Conservation (phyloP, 2,797 vertebrate species). For the Silurus aristotelis region DNA sequence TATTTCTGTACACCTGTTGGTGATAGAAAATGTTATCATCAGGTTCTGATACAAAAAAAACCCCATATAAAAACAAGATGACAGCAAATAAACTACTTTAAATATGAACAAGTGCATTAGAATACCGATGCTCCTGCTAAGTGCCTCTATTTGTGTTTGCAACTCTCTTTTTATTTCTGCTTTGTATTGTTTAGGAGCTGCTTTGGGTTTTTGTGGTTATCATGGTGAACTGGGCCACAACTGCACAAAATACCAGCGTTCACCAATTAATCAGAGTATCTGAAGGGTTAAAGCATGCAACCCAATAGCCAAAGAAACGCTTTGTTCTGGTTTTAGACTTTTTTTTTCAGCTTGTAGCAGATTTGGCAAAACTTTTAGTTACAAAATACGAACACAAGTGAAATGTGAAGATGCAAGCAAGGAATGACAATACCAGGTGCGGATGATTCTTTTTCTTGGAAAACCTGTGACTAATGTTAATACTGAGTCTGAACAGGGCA, state of each 20-base stretch:
- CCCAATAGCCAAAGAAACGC: conserved; percentile 11
- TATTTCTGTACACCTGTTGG: not conserved
- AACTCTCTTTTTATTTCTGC: not conserved
- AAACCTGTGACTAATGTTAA: not conserved
- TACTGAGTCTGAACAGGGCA: conserved; percentile 6
- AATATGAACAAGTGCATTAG: not conserved
- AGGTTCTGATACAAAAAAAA: not conserved
- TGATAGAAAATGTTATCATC: not conserved
- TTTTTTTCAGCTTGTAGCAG: not conserved
- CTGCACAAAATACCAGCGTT: not conserved
- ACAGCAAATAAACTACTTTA: not conserved
- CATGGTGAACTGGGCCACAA: not conserved
- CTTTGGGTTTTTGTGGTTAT: not conserved
- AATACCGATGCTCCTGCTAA: not conserved
- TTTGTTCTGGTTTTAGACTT: conserved; percentile 57
- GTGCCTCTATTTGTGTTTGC: not conserved
- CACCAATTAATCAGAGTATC: not conserved
- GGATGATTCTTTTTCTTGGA: conserved; percentile 13
- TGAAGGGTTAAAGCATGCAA: not conserved
- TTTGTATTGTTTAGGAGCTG: not conserved
- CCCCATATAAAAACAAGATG: not conserved
- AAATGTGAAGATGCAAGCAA: not conserved
- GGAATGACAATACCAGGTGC: not conserved
- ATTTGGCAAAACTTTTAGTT: not conserved
- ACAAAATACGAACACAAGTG: not conserved